Evolutionary conservation across 2,113 vertebrate species (phyloP).

Genomic region (Anguilla japonica): DNA sequence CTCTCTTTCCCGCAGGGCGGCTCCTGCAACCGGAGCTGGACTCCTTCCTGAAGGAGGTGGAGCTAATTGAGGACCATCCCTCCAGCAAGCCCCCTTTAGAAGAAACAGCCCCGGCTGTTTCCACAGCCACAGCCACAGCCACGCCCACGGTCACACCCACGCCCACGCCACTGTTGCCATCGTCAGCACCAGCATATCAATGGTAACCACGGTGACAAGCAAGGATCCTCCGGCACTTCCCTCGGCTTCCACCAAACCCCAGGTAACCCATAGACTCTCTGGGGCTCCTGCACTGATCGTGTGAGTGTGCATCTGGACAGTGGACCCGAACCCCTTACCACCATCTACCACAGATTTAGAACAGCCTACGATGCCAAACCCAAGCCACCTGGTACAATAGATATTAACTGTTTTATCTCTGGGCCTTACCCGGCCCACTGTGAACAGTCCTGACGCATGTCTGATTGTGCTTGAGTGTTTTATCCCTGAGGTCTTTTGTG

Average conservation of each 20-base stretch:
- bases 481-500: background rate
- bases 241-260: slow-evolving; percentile 76
- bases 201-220: slow-evolving; percentile 72
- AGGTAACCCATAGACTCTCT: slow-evolving; percentile 66
- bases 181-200: slow-evolving; percentile 62
- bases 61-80: slow-evolving; percentile 48
- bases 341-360: background rate
- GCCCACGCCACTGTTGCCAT: slow-evolving; percentile 53
- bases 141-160: slow-evolving; percentile 30
- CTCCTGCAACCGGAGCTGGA: slow-evolving; percentile 66
- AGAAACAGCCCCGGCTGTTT: slow-evolving; percentile 42
- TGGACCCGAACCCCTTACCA: background rate
- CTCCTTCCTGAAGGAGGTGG: slow-evolving; percentile 70
- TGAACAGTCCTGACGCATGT: background rate
- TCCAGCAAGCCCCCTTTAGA: slow-evolving; percentile 47
- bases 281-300: background rate
- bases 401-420: background rate
- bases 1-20: slow-evolving; percentile 67
- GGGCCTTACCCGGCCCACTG: background rate
- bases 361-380: too few relatives aligned
- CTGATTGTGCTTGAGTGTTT: background rate
- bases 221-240: slow-evolving; percentile 80
- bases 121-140: too few relatives aligned
- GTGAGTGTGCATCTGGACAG: too few relatives aligned
- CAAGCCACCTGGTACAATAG: too few relatives aligned